Evolutionary conservation across 2,113 vertebrate genomes (phyloP).

Genomic region (Poeciliopsis occidentalis): DNA sequence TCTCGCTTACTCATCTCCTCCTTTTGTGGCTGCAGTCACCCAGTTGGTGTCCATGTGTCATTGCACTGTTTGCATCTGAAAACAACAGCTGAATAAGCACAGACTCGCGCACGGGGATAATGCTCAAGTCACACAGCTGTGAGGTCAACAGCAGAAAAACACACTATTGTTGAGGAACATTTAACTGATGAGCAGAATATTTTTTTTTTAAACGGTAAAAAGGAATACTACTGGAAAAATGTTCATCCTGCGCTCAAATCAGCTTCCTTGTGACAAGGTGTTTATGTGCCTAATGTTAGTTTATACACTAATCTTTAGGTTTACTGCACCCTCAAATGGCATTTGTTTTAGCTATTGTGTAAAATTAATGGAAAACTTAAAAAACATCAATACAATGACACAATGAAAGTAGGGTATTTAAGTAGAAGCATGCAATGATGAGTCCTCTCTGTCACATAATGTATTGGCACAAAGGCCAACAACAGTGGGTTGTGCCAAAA

Average conservation of each 20-base stretch:
- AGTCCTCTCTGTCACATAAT: no score
- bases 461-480: no score
- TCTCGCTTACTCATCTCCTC: background rate
- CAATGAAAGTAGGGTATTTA: no score
- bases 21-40: constrained; percentile 35
- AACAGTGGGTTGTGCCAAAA: no score
- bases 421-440: no score
- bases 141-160: constrained; percentile 20
- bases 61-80: constrained; percentile 50
- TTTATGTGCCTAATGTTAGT: background rate
- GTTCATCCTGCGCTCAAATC: background rate
- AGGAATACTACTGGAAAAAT: background rate
- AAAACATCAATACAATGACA: no score
- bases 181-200: background rate
- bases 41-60: constrained; percentile 45
- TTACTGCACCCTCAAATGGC: constrained; percentile 19
- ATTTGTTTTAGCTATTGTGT: no score
- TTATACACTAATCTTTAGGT: constrained; percentile 10
- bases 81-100: constrained; percentile 70
- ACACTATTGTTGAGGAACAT: background rate
- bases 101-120: constrained; percentile 4
- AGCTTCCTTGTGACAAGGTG: background rate
- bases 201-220: background rate
- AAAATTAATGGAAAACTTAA: no score
- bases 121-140: constrained; percentile 52